These are phyloP conservation scores for Helicorthomorpha holstii DNA, from an alignment of 1,140 invertebrate species.

Conservation along the genomic window DNA sequence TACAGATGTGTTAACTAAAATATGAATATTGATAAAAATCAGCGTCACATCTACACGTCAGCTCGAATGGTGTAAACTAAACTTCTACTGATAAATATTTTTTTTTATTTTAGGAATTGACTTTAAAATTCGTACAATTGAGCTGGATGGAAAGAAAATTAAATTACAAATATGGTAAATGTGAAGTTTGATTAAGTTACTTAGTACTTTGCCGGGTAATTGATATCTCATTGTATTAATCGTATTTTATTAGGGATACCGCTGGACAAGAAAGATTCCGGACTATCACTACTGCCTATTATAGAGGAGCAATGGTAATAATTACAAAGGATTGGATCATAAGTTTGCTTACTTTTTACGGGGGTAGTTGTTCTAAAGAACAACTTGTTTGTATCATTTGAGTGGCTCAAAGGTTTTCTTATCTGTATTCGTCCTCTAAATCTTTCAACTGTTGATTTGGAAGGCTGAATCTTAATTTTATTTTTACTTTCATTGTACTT, in stretches of 20 bases:
- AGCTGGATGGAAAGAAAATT: slow-evolving; percentile 94
- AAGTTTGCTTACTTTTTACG: too few species aligned
- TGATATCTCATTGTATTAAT: not conserved
- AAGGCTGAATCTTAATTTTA: too few species aligned
- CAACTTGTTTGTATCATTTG: too few species aligned
- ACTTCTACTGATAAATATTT: slow-evolving; percentile 5
- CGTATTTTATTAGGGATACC: slow-evolving; percentile 31
- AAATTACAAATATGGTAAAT: slow-evolving; percentile 93
- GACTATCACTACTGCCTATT: slow-evolving; percentile 46
- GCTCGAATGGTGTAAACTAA: not conserved
- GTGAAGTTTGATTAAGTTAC: not conserved
- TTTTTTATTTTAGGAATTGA: slow-evolving; percentile 68
- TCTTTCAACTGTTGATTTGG: too few species aligned
- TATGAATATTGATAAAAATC: too few species aligned
- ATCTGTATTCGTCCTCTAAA: too few species aligned
- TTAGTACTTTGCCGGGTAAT: not conserved
- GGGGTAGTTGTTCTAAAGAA: too few species aligned
- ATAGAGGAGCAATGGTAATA: slow-evolving; percentile 35
- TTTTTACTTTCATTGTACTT: too few species aligned
- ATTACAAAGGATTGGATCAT: too few species aligned
- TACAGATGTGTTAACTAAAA: too few species aligned
- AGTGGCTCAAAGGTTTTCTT: too few species aligned
- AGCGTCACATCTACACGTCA: too few species aligned
- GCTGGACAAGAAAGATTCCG: slow-evolving; percentile 44
- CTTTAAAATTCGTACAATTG: slow-evolving; percentile 97